Evolutionary conservation across 1,140 invertebrate genomes (phyloP).

Genomic region (Drosophila sturtevanti): DNA sequence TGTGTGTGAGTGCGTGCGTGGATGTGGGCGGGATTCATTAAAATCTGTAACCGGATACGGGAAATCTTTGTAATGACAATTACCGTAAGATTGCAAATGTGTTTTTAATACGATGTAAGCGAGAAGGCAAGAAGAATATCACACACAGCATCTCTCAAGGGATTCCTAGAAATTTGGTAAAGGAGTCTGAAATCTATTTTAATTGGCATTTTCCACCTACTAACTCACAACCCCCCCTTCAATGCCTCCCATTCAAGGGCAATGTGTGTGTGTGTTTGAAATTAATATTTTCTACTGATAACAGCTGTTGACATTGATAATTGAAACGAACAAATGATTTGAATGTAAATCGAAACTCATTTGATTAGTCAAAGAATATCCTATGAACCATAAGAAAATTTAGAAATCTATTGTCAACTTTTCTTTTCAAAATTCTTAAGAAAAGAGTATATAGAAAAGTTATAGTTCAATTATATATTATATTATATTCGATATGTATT

Average conservation of each 20-base stretch:
- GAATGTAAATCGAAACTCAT: too few species aligned
- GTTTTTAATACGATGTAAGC: conserved; percentile 40
- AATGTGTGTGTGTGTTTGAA: conserved; percentile 5
- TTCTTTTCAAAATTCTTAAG: too few species aligned
- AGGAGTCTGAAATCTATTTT: conserved; percentile 3
- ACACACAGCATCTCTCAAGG: not conserved
- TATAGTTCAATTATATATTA: too few species aligned
- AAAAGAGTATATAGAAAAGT: too few species aligned
- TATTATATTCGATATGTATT: too few species aligned
- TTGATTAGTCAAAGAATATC: too few species aligned
- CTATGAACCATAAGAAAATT: too few species aligned
- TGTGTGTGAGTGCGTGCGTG: conserved; percentile 21
- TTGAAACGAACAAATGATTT: not conserved
- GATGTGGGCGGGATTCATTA: conserved; percentile 14
- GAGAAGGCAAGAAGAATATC: too few species aligned
- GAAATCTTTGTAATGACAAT: conserved; percentile 47
- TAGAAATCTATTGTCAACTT: too few species aligned
- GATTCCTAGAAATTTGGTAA: not conserved
- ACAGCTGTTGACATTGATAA: conserved; percentile 24
- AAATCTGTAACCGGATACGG: conserved; percentile 53
- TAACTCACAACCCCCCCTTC: not conserved
- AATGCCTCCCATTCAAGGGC: not conserved
- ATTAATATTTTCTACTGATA: conserved; percentile 24
- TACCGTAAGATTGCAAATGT: conserved; percentile 25
- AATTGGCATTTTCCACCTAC: not conserved